These are phyloP conservation scores for Pristionchus arcanus DNA, from an alignment of 2,888 invertebrate genomes.

Conservation along the genomic window DNA sequence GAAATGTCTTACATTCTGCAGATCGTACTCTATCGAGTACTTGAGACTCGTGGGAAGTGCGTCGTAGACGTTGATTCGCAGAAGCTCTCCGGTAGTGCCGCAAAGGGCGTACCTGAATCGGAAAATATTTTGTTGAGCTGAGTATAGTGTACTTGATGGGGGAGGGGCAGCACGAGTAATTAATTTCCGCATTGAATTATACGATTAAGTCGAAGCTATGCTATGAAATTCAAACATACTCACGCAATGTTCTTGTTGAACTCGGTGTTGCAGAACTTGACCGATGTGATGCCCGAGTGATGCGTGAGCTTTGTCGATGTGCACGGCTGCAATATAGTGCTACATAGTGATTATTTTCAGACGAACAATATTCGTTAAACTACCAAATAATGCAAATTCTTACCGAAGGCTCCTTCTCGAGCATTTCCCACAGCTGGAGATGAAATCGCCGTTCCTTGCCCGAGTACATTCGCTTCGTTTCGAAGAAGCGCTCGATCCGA, in stretches of 20 bases:
- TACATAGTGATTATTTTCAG: too few species aligned
- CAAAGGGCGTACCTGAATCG: slow-evolving; percentile 9
- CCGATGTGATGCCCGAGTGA: background rate
- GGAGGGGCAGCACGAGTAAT: too few species aligned
- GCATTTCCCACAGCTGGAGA: slow-evolving; percentile 39
- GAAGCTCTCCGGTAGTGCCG: background rate
- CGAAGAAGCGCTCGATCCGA: background rate
- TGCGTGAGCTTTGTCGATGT: background rate
- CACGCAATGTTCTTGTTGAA: slow-evolving; percentile 49
- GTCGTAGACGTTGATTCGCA: slow-evolving; percentile 45
- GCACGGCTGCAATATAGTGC: slow-evolving; percentile 6
- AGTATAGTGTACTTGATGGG: too few species aligned
- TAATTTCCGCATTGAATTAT: too few species aligned
- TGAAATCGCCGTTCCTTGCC: slow-evolving; percentile 27
- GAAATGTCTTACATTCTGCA: slow-evolving; percentile 3
- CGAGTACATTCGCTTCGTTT: slow-evolving; percentile 20
- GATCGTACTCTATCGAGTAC: slow-evolving; percentile 28
- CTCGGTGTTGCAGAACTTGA: slow-evolving; percentile 36
- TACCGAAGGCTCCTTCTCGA: slow-evolving; percentile 48
- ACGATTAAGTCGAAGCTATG: background rate
- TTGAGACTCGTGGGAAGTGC: slow-evolving; percentile 5
- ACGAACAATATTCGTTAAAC: too few species aligned
- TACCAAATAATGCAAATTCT: too few species aligned
- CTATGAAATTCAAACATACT: background rate
- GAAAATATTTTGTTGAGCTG: background rate